These are phyloP conservation scores for Stenichneumon culpator DNA, from an alignment of 2,888 invertebrate genomes.

Conservation along the genomic window DNA sequence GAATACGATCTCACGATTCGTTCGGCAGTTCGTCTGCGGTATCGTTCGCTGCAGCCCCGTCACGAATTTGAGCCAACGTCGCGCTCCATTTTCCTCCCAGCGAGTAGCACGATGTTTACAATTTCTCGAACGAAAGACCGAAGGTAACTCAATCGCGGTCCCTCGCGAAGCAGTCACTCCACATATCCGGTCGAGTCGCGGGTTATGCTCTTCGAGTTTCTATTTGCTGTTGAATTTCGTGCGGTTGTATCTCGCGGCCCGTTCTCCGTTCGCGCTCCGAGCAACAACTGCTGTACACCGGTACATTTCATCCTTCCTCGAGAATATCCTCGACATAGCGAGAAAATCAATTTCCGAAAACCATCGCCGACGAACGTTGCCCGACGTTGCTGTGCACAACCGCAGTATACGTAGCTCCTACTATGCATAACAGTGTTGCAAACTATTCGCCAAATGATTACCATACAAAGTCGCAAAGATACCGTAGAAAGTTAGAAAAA, in stretches of 20 bases:
- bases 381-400: background rate
- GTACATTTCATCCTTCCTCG: conserved; percentile 27
- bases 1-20: background rate
- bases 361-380: conserved; percentile 36
- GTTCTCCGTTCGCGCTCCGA: background rate
- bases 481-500: background rate
- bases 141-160: conserved; percentile 29
- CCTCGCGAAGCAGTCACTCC: background rate
- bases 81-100: background rate
- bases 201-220: conserved; percentile 24
- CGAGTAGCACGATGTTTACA: background rate
- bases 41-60: background rate
- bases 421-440: conserved; percentile 23
- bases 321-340: conserved; percentile 21
- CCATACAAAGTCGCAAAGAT: background rate
- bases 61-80: background rate
- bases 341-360: conserved; percentile 64
- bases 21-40: background rate
- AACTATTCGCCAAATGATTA: conserved; percentile 38
- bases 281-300: conserved; percentile 3
- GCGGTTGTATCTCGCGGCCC: background rate
- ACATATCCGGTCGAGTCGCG: conserved; percentile 33
- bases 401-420: conserved; percentile 33
- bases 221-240: conserved; percentile 36
- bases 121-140: conserved; percentile 21